A percentile compares a stretch with the other conserved stretches of the same genome.
These are phyloP conservation scores for Tapirus indicus DNA, from an alignment of 2,797 vertebrate species.

Conservation along the genomic window DNA sequence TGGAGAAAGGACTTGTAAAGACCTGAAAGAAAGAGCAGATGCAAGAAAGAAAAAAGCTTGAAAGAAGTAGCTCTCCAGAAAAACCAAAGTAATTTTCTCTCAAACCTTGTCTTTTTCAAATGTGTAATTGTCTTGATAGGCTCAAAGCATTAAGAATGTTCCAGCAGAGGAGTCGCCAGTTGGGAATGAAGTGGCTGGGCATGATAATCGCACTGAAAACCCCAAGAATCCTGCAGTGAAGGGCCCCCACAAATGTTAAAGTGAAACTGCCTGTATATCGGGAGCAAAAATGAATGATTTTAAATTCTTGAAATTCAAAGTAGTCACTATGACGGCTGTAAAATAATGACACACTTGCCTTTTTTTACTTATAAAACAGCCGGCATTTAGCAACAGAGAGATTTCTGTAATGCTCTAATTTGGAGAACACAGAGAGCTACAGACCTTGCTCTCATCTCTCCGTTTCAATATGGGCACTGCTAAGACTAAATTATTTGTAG, in stretches of 20 bases:
- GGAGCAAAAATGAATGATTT: constrained; percentile 23
- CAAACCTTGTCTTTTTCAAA: background rate
- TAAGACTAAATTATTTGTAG: background rate
- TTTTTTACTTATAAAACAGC: background rate
- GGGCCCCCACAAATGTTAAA: background rate
- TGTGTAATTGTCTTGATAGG: background rate
- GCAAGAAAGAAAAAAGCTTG: background rate
- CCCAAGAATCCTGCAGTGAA: background rate
- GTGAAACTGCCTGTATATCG: background rate
- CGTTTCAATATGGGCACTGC: background rate
- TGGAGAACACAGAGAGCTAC: background rate
- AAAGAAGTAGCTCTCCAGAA: background rate
- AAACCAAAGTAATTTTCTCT: background rate
- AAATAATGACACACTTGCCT: background rate
- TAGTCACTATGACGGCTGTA: background rate
- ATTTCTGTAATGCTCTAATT: background rate
- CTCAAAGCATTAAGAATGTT: background rate
- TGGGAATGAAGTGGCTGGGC: background rate
- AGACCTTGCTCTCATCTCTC: background rate
- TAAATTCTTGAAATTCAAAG: constrained; percentile 4
- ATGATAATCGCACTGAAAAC: background rate
- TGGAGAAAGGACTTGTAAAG: background rate
- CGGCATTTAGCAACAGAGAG: background rate
- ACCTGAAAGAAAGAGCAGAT: constrained; percentile 28
- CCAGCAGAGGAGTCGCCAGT: background rate